Base-by-base conservation (phyloP, 2,113 vertebrate genomes). In the Campylorhamphus procurvoides region DNA sequence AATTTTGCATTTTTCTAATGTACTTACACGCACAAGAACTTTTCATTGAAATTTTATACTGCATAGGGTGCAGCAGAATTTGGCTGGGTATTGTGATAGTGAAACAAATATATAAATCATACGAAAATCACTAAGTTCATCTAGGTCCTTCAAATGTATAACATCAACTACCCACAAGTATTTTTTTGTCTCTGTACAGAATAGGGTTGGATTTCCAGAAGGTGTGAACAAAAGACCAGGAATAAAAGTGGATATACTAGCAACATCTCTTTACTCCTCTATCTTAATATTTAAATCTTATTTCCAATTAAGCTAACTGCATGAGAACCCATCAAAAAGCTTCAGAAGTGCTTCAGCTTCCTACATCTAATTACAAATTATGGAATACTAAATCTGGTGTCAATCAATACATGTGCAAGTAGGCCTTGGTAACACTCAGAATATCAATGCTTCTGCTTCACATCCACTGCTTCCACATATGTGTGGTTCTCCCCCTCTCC, bases 321-420 rank as follows among this genome's bases (percentile, higher is more conserved):
- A 24, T 87, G 84, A 96, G 94, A 96, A 95, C 31, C 85, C 95
- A 90, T 93, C 94, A 97, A 39, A 98, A 95, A 75, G 78, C 81
- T 89, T 90, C 95, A 92, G 89, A 97, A 96, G 96, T 96, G 78
- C 64, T 94, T 76, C 58, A 90, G 89, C 87, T 97, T 98, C 94
- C 94, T 97, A 88, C 90, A 44, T 94, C 81, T 97, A 96, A 97
- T 98, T 98, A 93, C 95, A 97, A 92, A 97, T 96, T 95, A 84
- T 2, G 1, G 91, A 97, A 84, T 95, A 82, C 93, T 97, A 93
- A 98, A 98, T 97, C 95, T 35, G 23, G 64, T 94, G 66, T 96
- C 97, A 97, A 87, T 98, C 98, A 97, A 89, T 97, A 81, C n/a
- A 44, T 90, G 87, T 91, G 92, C 91, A 90, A 78, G 76, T 93